Evolutionary conservation across 2,797 vertebrate genomes (phyloP), one percentile per base, ranked within the genome.

Genomic region (Bovichtus diacanthus): DNA sequence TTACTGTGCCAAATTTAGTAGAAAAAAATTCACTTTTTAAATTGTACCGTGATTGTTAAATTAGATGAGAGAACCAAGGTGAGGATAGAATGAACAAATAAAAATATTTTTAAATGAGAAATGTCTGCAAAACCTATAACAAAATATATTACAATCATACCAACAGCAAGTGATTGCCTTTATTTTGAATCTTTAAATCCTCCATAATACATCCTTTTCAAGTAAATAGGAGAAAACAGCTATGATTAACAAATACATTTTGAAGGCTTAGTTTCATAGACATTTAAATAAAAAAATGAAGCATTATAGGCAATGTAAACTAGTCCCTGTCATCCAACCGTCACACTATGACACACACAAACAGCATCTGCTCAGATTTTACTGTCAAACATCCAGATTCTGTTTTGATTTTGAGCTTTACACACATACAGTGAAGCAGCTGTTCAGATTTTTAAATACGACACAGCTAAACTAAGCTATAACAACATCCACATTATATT

Each of bases 191-290:
- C 90, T 92, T 92, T 88, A 70, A 92, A 89, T 93, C 92, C 91
- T 93, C 91, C 87, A 70, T 77, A 76, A 81, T 68, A 64, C 84
- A 84, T 90, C 80, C 74, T 86, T 82, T 87, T 90, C 56, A 81
- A 83, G 49, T 67, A 77, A 86, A 92, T 91, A 90, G 91, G 90
- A 93, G 90, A 93, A 92, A 93, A 90, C 84, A 92, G 92, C 92
- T 90, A 90, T 92, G 93, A 92, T 82, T 78, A 83, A 91, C 76
- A 87, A 75, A 89, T 54, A 86, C 76, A 82, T 77, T 64, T 82
- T 64, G 29, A 83, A 61, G 58, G 76, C 86, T 87, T 84, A 85
- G 61, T 81, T 87, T 91, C 84, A 88, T 83, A 84, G 66, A 88
- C 79, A 64, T 86, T 38, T 79, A 70, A 70, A 59, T 71, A 86